Evolutionary conservation across 2,797 vertebrate genomes (phyloP), one percentile per base, ranked within the genome.

Genomic region (Artibeus lituratus): DNA sequence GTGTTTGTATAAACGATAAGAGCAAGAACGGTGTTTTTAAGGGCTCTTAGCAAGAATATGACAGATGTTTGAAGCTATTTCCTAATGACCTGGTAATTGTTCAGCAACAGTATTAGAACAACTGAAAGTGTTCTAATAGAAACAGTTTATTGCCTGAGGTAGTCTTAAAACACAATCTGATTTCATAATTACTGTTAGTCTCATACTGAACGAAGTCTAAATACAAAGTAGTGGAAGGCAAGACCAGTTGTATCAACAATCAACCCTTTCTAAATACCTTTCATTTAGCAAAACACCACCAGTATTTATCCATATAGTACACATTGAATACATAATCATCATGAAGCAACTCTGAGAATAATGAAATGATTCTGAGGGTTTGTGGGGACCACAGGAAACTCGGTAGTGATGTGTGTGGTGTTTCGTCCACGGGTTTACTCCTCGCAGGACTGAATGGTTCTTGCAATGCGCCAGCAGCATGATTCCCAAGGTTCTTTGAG

Each of bases 401-500:
- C 59, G 51, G 69, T 76, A 51, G 55, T 14, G 62, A 16, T 18
- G 39, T 65, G 12, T n/a, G 26, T 29, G 24, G 55, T 55, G 55
- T 78, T 87, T 12, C 35, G 53, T 55, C 62, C 93, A 93, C 62
- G 89, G 87, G 93, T 89, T 88, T 69, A 87, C 51, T 59, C 74
- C 91, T 77, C 37, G 2, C 91, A 81, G 51, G 42, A n/a, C 35
- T n/a, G 53, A 81, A 57, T 49, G 49, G 72, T 69, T 73, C 47
- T 67, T 81, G 81, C 81, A 73, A 84, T n/a, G 89, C 81, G 49
- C 83, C 42, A 73, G 65, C 85, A 91, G 57, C 77, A 49, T 0
- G 92, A 80, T 77, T 95, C 74, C 90, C 7, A 35, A 78, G 44
- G 85, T 65, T 53, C 55, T 95, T 85, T 53, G 67, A 90, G 90